These are phyloP conservation scores for Tenthredo livida DNA, from an alignment of 2,888 invertebrate genomes.

Conservation along the genomic window DNA sequence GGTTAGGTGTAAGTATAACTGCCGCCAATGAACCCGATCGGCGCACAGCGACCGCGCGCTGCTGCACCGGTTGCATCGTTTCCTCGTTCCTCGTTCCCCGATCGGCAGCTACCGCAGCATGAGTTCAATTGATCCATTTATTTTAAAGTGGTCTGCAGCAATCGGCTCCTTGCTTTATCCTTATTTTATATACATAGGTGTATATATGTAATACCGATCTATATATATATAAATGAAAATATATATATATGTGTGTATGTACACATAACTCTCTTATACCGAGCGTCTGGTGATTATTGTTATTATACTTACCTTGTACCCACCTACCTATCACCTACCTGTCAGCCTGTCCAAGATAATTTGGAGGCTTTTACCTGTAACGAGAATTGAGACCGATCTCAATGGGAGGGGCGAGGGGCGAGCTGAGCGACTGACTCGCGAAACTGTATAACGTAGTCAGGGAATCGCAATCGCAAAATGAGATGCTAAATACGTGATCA, in stretches of 20 bases:
- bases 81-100: neutral
- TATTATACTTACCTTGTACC: neutral
- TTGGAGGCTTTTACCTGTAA: conserved; percentile 32
- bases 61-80: neutral
- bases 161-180: conserved; percentile 20
- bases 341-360: conserved; percentile 34
- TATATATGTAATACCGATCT: neutral
- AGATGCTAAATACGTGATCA: conserved; percentile 30
- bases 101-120: neutral
- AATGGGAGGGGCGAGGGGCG: neutral
- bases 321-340: conserved; percentile 35
- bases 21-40: conserved; percentile 21
- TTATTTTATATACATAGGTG: neutral
- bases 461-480: conserved; percentile 17
- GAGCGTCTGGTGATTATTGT: neutral
- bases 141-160: neutral
- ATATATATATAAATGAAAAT: neutral
- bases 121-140: conserved; percentile 12
- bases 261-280: neutral
- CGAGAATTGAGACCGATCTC: conserved; percentile 33
- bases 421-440: neutral
- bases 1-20: conserved; percentile 2
- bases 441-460: conserved; percentile 22
- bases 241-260: neutral
- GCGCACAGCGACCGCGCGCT: neutral